These are phyloP conservation scores for Dolichallabes microphthalmus DNA, from an alignment of 2,113 vertebrate species.

Conservation along the genomic window DNA sequence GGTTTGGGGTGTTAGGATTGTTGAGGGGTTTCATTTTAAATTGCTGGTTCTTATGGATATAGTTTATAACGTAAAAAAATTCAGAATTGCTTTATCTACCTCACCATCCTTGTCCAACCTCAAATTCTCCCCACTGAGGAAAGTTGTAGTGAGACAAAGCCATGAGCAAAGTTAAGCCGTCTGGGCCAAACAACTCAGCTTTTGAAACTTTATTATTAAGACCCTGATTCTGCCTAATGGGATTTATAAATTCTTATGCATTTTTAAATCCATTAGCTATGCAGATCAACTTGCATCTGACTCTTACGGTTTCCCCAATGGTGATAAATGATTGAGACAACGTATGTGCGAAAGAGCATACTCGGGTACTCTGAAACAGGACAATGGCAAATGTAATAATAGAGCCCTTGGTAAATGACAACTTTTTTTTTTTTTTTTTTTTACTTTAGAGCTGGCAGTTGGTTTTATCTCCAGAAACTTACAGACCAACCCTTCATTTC, in stretches of 20 bases:
- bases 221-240: neutral
- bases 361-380: neutral
- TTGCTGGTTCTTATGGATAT: neutral
- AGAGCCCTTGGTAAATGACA: neutral
- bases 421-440: neutral
- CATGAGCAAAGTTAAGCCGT: slow-evolving; percentile 90
- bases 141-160: slow-evolving; percentile 89
- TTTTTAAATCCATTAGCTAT: neutral
- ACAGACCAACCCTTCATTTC: no score
- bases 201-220: neutral
- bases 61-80: neutral
- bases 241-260: neutral
- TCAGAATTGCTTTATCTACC: neutral
- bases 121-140: slow-evolving; percentile 78
- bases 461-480: neutral
- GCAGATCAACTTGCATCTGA: neutral
- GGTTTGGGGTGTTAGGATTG: no score
- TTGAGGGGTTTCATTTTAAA: neutral
- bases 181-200: slow-evolving; percentile 64
- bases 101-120: neutral
- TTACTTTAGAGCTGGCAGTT: neutral
- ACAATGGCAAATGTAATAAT: neutral
- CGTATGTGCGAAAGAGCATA: neutral
- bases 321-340: neutral
- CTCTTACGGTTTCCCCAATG: no score